Evolutionary conservation across 2,888 invertebrate genomes (phyloP).

Genomic region (Proisotoma minuta): DNA sequence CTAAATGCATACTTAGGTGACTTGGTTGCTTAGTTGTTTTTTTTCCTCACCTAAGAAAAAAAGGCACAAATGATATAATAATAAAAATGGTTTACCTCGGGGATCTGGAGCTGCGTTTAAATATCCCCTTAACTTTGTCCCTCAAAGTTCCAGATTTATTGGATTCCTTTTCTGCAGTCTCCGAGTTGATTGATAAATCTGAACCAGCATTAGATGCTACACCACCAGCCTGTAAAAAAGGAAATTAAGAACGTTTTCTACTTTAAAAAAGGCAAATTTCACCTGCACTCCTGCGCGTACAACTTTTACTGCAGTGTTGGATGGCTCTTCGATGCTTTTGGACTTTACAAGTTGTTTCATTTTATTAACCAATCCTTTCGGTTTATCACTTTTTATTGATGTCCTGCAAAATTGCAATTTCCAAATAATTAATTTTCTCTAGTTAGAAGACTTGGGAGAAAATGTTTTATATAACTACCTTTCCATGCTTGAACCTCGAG

Average conservation of each 20-base stretch:
- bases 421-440: not conserved
- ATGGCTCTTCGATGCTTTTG: conserved; percentile 68
- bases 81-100: conserved; percentile 57
- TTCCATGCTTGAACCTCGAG: conserved; percentile 71
- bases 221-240: conserved; percentile 37
- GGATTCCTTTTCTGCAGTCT: conserved; percentile 61
- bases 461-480: conserved; percentile 59
- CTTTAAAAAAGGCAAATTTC: too few relatives aligned
- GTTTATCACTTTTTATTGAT: conserved; percentile 81
- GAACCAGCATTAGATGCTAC: conserved; percentile 64
- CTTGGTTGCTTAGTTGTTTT: too few relatives aligned
- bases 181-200: conserved; percentile 59
- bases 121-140: conserved; percentile 76
- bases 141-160: conserved; percentile 60
- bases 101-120: conserved; percentile 65
- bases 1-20: not conserved
- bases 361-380: conserved; percentile 77
- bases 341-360: conserved; percentile 75
- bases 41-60: not conserved
- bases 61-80: not conserved
- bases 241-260: not conserved
- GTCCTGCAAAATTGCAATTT: not conserved
- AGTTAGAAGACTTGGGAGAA: not conserved
- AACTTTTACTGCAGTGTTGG: conserved; percentile 40
- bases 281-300: conserved; percentile 45